phyloP scores from a whole-genome alignment of 2,888 invertebrate species.

The Criorhina ranunculi region DNA sequence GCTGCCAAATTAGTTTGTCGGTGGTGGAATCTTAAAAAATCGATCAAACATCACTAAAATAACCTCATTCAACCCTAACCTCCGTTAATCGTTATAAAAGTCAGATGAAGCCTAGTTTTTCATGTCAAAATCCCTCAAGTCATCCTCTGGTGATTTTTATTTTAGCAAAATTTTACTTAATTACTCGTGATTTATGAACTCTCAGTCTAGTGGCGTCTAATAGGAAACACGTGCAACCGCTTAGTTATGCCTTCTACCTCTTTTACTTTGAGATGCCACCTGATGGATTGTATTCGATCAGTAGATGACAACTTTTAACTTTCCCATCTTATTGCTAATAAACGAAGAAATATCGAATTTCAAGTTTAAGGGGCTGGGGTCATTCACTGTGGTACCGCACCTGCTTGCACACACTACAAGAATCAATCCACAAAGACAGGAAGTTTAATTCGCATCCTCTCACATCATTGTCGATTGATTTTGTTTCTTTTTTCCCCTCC shows the following conservation, averaged over 20 bases:
- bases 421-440: slow-evolving; percentile 42
- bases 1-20: too few relatives aligned
- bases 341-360: neutral
- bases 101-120: too few relatives aligned
- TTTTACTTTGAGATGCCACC: neutral
- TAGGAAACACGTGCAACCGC: slow-evolving; percentile 24
- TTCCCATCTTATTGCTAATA: slow-evolving; percentile 18
- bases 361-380: neutral
- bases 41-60: neutral
- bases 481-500: too few relatives aligned
- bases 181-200: slow-evolving; percentile 29
- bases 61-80: slow-evolving; percentile 1
- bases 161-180: neutral
- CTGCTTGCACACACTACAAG: slow-evolving; percentile 26
- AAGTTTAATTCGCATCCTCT: slow-evolving; percentile 36
- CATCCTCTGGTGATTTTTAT: too few relatives aligned
- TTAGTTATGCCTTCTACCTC: neutral
- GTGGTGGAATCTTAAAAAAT: too few relatives aligned
- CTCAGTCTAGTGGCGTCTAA: neutral
- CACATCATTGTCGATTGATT: slow-evolving; percentile 32
- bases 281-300: slow-evolving; percentile 6
- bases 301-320: neutral
- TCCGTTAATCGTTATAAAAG: neutral
- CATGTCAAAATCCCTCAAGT: too few relatives aligned
- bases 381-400: slow-evolving; percentile 35